phyloP scores from a whole-genome alignment of 2,113 vertebrate species.

The Perca fluviatilis region DNA sequence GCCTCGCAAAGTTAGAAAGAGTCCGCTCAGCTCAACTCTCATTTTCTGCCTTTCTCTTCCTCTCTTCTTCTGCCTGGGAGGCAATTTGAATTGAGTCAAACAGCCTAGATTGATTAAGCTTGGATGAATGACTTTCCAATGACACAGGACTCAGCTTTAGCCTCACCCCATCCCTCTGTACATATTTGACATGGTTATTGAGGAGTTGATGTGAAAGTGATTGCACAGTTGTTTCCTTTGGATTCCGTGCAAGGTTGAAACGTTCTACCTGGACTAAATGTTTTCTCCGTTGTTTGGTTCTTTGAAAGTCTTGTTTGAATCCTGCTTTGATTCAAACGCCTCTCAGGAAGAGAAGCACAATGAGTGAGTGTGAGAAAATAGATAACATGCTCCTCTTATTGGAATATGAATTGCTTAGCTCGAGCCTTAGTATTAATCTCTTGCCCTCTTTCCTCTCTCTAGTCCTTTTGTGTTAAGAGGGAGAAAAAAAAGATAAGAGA shows the following conservation, averaged over 20 bases:
- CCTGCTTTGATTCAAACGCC: constrained; percentile 56
- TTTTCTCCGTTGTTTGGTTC: constrained; percentile 53
- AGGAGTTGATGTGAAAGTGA: constrained; percentile 67
- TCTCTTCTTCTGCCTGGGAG: constrained; percentile 66
- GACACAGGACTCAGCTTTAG: constrained; percentile 67
- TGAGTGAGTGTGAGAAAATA: constrained; percentile 74
- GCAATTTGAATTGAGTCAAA: constrained; percentile 79
- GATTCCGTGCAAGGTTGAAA: constrained; percentile 43
- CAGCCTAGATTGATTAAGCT: constrained; percentile 81
- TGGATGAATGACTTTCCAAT: constrained; percentile 77
- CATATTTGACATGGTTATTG: constrained; percentile 73
- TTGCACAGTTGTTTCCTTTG: constrained; percentile 51
- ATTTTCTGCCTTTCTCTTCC: constrained; percentile 58
- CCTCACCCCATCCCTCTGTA: constrained; percentile 62
- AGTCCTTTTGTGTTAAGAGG: constrained; percentile 63
- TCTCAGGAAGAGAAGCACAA: constrained; percentile 57
- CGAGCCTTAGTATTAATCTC: constrained; percentile 80
- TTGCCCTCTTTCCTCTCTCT: constrained; percentile 69
- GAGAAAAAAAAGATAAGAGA: neutral
- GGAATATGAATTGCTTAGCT: constrained; percentile 80
- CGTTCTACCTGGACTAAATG: constrained; percentile 31
- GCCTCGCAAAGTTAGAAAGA: constrained; percentile 76
- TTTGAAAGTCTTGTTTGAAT: constrained; percentile 62
- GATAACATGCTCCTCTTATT: constrained; percentile 73
- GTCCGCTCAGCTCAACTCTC: constrained; percentile 66